Conservation (phyloP, 2,888 invertebrate species). For the Acleris emargana region DNA sequence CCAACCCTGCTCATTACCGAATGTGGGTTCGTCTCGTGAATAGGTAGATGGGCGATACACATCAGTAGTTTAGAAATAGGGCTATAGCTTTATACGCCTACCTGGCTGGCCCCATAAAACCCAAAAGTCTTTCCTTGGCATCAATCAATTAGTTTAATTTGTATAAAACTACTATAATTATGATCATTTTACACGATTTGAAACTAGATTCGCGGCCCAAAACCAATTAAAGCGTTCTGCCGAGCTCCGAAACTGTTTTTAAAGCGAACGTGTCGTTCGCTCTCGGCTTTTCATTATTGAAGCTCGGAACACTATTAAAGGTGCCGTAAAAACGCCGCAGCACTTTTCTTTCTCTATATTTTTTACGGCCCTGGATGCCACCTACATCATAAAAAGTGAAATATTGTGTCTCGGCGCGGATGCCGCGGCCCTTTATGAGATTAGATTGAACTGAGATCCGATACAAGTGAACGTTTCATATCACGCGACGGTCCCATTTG, state of each 20-base stretch:
- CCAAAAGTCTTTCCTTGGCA: too few species aligned
- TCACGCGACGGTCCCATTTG: slow-evolving; percentile 35
- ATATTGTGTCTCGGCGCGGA: slow-evolving; percentile 75
- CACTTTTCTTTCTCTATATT: slow-evolving; percentile 72
- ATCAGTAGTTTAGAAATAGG: too few species aligned
- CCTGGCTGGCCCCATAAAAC: too few species aligned
- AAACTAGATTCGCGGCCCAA: too few species aligned
- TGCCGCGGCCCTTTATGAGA: slow-evolving; percentile 71
- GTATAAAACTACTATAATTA: too few species aligned
- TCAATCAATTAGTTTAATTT: too few species aligned
- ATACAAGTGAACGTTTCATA: slow-evolving; percentile 56
- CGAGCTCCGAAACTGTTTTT: neutral
- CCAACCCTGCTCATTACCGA: too few species aligned
- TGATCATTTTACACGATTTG: too few species aligned
- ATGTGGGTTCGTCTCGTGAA: too few species aligned
- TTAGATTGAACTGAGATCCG: slow-evolving; percentile 72
- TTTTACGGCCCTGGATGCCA: slow-evolving; percentile 72
- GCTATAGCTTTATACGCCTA: too few species aligned
- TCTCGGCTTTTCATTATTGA: slow-evolving; percentile 45
- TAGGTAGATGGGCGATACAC: too few species aligned
- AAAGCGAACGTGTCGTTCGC: slow-evolving; percentile 30
- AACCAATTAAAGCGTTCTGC: neutral
- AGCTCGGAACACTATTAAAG: slow-evolving; percentile 65
- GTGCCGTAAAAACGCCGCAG: slow-evolving; percentile 63
- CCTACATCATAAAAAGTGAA: slow-evolving; percentile 80